A percentile compares a stretch with the other conserved stretches of the same genome.
Conservation (phyloP, 1,140 invertebrate species). For the Pollicipes pollicipes region DNA sequence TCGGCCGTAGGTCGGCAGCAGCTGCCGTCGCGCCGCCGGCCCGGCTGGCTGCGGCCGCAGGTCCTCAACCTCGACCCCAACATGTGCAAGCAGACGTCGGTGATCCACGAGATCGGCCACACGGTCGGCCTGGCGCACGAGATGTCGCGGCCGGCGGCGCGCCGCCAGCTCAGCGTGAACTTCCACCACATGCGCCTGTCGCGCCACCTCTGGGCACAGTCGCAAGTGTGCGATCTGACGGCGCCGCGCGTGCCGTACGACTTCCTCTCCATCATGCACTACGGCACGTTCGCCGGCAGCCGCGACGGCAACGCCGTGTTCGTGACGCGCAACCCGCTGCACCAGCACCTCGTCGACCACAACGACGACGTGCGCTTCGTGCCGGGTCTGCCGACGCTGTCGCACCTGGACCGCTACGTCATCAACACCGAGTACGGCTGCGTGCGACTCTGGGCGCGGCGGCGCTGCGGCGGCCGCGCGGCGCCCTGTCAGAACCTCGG, state of each 20-base stretch:
- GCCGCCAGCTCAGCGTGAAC: constrained; percentile 24
- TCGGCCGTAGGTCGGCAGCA: not conserved
- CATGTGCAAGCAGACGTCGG: not conserved
- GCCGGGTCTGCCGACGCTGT: not conserved
- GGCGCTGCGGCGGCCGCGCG: not conserved
- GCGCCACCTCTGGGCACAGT: not conserved
- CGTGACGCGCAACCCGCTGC: constrained; percentile 9
- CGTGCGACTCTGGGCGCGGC: not conserved
- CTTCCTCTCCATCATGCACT: constrained; percentile 14
- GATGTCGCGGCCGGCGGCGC: constrained; percentile 28
- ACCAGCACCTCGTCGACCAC: constrained; percentile 6
- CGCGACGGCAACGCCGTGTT: constrained; percentile 6
- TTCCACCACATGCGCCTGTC: constrained; percentile 19
- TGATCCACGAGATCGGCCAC: constrained; percentile 32
- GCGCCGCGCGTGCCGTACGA: constrained; percentile 11
- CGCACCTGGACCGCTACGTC: constrained; percentile 8
- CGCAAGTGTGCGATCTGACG: not conserved
- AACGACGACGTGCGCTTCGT: not conserved
- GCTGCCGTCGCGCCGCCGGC: not conserved
- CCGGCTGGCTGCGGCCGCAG: not conserved
- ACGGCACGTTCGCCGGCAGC: constrained; percentile 7
- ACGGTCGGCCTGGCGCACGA: constrained; percentile 31
- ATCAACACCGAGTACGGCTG: constrained; percentile 11
- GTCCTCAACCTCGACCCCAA: not conserved
- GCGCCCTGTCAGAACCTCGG: constrained; percentile 6